phyloP scores from a whole-genome alignment of 1,140 invertebrate genomes.

The Episyrphus balteatus region DNA sequence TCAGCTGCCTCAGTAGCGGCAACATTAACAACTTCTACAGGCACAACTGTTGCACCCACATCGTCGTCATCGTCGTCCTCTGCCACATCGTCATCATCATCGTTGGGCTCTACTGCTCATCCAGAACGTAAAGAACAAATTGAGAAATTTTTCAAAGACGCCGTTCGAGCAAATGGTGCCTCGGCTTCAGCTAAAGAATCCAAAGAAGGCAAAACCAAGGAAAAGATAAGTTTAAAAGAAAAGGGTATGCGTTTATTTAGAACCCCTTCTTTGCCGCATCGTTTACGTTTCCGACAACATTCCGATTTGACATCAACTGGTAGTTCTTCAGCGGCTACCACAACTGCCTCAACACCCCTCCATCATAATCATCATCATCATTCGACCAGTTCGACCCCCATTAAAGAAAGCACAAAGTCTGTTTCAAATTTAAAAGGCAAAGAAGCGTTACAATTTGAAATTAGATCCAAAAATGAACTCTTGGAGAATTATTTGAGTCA shows the following conservation, averaged over 20 bases:
- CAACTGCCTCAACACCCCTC: slow-evolving; percentile 26
- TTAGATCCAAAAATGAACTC: slow-evolving; percentile 32
- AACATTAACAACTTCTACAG: slow-evolving; percentile 9
- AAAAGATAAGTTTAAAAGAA: slow-evolving; percentile 24
- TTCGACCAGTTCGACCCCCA: slow-evolving; percentile 27
- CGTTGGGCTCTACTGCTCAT: slow-evolving; percentile 4
- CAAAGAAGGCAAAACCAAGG: slow-evolving; percentile 21
- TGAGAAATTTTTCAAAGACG: slow-evolving; percentile 36
- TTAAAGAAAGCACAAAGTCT: slow-evolving; percentile 27
- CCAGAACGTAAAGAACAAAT: slow-evolving; percentile 32
- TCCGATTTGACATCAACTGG: slow-evolving; percentile 9
- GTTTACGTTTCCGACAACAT: slow-evolving; percentile 29
- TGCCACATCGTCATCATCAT: background rate
- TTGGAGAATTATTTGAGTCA: slow-evolving; percentile 30
- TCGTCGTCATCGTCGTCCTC: slow-evolving; percentile 1
- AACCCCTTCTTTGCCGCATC: slow-evolving; percentile 32
- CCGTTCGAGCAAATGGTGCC: slow-evolving; percentile 15
- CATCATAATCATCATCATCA: too few species aligned
- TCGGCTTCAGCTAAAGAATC: slow-evolving; percentile 29
- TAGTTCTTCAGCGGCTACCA: slow-evolving; percentile 14
- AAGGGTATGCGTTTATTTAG: slow-evolving; percentile 30
- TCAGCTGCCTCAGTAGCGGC: slow-evolving; percentile 13
- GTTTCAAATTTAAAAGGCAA: slow-evolving; percentile 30
- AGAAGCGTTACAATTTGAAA: slow-evolving; percentile 32
- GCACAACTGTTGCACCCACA: slow-evolving; percentile 12